Base-by-base conservation (phyloP, 2,113 vertebrate species). In the Tichodroma muraria region DNA sequence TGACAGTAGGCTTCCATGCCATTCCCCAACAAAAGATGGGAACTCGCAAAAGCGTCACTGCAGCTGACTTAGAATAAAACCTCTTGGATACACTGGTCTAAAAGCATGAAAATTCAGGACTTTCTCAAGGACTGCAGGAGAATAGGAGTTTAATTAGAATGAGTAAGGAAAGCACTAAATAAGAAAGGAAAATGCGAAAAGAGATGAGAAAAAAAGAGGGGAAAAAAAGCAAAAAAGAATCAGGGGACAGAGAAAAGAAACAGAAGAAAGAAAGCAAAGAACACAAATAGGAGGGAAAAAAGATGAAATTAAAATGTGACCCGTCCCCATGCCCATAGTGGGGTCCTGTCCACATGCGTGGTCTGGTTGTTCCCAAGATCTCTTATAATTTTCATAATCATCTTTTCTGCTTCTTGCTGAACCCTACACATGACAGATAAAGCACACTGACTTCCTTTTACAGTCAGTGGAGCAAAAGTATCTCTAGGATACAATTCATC, bases 261-360 rank as follows among this genome's bases (percentile, higher is more conserved):
- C 5, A 47, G 10, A 5, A 44, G 14, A 84, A 35, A 69, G 16
- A 66, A 78, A 63, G 17, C 22, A 63, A 65, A 73, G 6, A 70
- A 83, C 6, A 38, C 11, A 72, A 24, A 22, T 4, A 79, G 7
- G 37, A 52, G 4, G 2, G 30, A 37, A 93, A 81, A 84, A 63
- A 54, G 2, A 53, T 4, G 1, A 35, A 50, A 81, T 35, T 44
- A 80, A 86, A 72, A 40, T 16, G 3, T 3, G 37, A 33, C 54
- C 33, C 21, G 31, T 44, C 8, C 15, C 17, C 8, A 4, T 15
- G 21, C 24, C 19, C 10, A 11, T 3, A 47, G 33, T 0, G 2
- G 10, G 11, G 14, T 47, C 37, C 14, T 15, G 19, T 31, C 38
- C 77, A 75, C 16, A 35, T 1, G 1, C 1, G 3, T 14, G 3